Conservation (phyloP, 2,797 vertebrate genomes). For the Girardinus metallicus region DNA sequence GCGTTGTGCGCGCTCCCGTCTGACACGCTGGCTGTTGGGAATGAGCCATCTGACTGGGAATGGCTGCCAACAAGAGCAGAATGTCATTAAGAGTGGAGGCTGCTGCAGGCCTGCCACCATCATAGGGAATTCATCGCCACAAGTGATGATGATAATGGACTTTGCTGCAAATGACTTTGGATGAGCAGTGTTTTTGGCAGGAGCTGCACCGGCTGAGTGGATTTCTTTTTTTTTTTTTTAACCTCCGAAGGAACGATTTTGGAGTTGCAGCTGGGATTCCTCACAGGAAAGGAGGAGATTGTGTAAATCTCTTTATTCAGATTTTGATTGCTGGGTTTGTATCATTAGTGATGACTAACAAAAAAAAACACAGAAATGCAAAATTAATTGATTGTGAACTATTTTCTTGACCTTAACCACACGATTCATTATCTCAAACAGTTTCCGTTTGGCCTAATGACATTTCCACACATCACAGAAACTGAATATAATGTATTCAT, state of each 20-base stretch:
- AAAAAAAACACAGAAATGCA: not conserved
- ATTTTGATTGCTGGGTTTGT: not conserved
- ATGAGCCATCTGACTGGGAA: conserved; percentile 80
- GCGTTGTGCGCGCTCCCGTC: conserved; percentile 50
- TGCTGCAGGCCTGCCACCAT: conserved; percentile 85
- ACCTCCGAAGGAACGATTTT: conserved; percentile 46
- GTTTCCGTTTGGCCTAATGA: conserved; percentile 32
- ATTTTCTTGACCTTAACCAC: conserved; percentile 25
- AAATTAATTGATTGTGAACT: not conserved
- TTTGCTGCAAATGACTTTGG: conserved; percentile 91
- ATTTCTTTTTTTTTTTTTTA: conserved; percentile 65
- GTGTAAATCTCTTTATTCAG: conserved; percentile 21
- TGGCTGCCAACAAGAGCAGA: conserved; percentile 90
- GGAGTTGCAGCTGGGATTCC: conserved; percentile 38
- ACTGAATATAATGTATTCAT: conserved; percentile 14
- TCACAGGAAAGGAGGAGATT: conserved; percentile 15
- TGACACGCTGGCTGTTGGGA: conserved; percentile 76
- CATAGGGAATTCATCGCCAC: conserved; percentile 88
- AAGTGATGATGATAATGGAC: conserved; percentile 89
- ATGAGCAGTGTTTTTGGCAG: conserved; percentile 84
- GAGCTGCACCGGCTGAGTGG: conserved; percentile 65
- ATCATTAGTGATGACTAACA: not conserved
- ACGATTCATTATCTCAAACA: conserved; percentile 7
- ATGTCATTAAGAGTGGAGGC: conserved; percentile 89
- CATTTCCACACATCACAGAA: conserved; percentile 32